phyloP scores from a whole-genome alignment of 2,113 vertebrate genomes.

The Peromyscus californicus region DNA sequence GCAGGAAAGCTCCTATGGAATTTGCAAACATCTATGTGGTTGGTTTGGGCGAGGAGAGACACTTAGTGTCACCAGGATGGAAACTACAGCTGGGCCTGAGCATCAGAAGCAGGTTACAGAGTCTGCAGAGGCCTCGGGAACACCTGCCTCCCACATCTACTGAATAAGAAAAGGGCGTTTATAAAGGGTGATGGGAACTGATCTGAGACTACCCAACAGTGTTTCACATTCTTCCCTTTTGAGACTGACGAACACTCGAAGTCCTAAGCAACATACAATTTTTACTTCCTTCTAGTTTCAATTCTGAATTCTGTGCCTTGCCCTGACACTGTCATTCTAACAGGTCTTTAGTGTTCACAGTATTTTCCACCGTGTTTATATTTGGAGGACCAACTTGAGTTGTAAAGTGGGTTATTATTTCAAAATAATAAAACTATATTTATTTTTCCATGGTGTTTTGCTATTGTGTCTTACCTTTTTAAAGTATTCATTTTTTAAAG shows the following conservation, averaged over 20 bases:
- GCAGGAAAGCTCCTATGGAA: background rate
- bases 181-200: background rate
- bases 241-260: background rate
- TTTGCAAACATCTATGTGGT: background rate
- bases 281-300: background rate
- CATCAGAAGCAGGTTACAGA: background rate
- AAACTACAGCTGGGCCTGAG: background rate
- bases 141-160: background rate
- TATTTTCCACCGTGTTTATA: background rate
- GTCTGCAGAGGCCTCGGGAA: background rate
- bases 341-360: background rate
- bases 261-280: background rate
- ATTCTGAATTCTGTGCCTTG: background rate
- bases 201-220: background rate
- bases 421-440: background rate
- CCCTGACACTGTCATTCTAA: background rate
- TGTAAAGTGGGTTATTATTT: background rate
- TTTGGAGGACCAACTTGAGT: background rate
- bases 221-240: background rate
- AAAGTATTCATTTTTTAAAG: slow-evolving; percentile 28
- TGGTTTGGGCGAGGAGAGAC: background rate
- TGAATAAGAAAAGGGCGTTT: background rate
- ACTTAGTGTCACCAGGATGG: background rate
- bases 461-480: background rate
- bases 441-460: background rate